These are phyloP conservation scores for Columba janthina DNA, from an alignment of 2,113 vertebrate genomes.

Conservation along the genomic window DNA sequence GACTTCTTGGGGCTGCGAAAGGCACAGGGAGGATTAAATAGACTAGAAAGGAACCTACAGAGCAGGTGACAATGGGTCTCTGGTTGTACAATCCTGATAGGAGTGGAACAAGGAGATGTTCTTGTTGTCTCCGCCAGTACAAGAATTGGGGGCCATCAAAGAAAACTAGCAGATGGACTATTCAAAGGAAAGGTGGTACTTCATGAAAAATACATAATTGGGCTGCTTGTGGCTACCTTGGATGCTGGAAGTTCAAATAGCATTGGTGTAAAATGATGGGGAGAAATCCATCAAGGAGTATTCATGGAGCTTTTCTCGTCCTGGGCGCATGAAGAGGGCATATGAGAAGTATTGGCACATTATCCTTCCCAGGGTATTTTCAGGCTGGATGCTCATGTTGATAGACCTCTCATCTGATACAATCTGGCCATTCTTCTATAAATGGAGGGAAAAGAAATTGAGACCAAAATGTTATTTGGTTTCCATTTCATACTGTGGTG, in stretches of 20 bases:
- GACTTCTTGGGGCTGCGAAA: neutral
- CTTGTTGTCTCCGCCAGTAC: neutral
- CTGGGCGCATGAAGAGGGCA: neutral
- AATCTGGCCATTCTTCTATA: neutral
- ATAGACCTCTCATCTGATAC: neutral
- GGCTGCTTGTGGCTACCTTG: neutral
- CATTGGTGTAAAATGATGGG: neutral
- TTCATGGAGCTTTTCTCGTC: neutral
- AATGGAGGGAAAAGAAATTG: neutral
- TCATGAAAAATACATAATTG: neutral
- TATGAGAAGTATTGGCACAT: neutral
- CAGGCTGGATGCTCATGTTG: neutral
- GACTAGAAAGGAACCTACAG: neutral
- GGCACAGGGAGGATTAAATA: neutral
- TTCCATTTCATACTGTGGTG: neutral
- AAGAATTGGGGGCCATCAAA: neutral
- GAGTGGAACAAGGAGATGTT: neutral
- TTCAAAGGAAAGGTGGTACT: neutral
- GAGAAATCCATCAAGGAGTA: neutral
- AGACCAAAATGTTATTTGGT: neutral
- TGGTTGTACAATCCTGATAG: fast-evolving
- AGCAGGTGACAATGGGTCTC: neutral
- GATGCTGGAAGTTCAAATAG: neutral
- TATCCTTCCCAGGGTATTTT: neutral
- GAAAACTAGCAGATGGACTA: neutral